Percentiles rank a stretch among this genome's conserved stretches.
Conservation (phyloP, 2,888 invertebrate species). For the Sepiola atlantica region DNA sequence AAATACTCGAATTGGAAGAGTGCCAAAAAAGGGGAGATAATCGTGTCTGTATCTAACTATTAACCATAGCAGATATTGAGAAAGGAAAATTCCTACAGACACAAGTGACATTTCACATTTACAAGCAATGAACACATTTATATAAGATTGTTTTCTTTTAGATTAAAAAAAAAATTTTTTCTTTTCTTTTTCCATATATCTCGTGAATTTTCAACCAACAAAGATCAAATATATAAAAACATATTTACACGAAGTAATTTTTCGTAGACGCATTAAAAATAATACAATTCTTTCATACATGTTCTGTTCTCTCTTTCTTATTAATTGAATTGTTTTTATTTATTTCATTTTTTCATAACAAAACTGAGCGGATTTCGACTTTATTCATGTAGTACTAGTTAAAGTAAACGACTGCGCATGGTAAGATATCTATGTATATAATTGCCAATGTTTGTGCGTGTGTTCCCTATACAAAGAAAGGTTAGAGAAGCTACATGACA, state of each 20-base stretch:
- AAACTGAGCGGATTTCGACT: too few species aligned
- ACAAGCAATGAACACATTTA: neutral
- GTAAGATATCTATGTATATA: too few species aligned
- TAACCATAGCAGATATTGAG: neutral
- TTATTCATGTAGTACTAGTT: too few species aligned
- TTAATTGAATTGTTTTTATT: too few species aligned
- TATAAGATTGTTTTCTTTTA: neutral
- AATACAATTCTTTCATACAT: too few species aligned
- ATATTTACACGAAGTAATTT: too few species aligned
- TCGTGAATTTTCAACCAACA: neutral
- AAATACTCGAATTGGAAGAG: neutral
- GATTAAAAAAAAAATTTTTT: neutral
- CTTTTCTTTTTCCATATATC: neutral
- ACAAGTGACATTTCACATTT: neutral
- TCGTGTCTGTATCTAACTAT: slow-evolving; percentile 5
- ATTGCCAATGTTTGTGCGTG: too few species aligned
- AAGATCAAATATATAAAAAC: neutral
- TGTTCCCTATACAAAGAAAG: too few species aligned
- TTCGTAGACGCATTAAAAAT: neutral
- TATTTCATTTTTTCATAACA: too few species aligned
- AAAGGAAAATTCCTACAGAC: neutral
- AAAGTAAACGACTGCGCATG: too few species aligned
- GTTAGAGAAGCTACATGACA: too few species aligned
- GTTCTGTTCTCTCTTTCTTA: too few species aligned
- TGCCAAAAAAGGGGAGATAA: slow-evolving; percentile 1